Evolutionary conservation across 2,113 vertebrate species (phyloP).

Genomic region (Pygoscelis adeliae): DNA sequence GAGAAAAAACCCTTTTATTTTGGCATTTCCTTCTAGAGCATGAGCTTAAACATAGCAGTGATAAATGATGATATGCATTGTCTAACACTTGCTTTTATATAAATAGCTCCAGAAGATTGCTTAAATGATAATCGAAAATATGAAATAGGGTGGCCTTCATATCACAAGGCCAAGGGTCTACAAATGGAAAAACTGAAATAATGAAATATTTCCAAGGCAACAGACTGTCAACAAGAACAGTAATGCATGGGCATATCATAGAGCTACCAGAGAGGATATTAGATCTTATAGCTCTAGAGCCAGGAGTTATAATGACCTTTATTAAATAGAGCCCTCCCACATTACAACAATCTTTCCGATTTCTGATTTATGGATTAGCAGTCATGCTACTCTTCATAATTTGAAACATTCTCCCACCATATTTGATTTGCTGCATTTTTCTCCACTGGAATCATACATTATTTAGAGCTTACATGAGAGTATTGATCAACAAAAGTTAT

Average conservation of each 20-base stretch:
- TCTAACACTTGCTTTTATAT: constrained; percentile 83
- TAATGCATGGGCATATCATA: constrained; percentile 84
- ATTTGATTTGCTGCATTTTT: constrained; percentile 70
- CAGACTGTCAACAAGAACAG: constrained; percentile 83
- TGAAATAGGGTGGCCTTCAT: constrained; percentile 84
- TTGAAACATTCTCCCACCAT: constrained; percentile 52
- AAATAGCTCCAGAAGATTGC: constrained; percentile 83
- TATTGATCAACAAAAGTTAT: constrained; percentile 62
- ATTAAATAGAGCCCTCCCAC: constrained; percentile 77
- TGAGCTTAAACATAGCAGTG: constrained; percentile 74
- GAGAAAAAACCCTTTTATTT: constrained; percentile 9
- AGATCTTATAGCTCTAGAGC: constrained; percentile 74
- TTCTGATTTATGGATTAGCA: constrained; percentile 75
- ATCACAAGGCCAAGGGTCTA: constrained; percentile 86
- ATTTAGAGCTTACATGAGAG: constrained; percentile 58
- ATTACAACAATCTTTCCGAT: constrained; percentile 69
- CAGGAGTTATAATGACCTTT: constrained; percentile 79
- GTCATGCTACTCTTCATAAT: constrained; percentile 45
- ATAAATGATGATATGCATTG: constrained; percentile 83
- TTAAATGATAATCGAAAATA: constrained; percentile 87
- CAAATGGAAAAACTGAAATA: constrained; percentile 87
- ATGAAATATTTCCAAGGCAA: constrained; percentile 89
- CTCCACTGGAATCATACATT: constrained; percentile 54
- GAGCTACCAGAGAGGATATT: constrained; percentile 80
- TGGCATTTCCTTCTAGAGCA: constrained; percentile 64